These are phyloP conservation scores for Phalacrocorax brasilianus DNA, from an alignment of 2,113 vertebrate species.

Conservation along the genomic window DNA sequence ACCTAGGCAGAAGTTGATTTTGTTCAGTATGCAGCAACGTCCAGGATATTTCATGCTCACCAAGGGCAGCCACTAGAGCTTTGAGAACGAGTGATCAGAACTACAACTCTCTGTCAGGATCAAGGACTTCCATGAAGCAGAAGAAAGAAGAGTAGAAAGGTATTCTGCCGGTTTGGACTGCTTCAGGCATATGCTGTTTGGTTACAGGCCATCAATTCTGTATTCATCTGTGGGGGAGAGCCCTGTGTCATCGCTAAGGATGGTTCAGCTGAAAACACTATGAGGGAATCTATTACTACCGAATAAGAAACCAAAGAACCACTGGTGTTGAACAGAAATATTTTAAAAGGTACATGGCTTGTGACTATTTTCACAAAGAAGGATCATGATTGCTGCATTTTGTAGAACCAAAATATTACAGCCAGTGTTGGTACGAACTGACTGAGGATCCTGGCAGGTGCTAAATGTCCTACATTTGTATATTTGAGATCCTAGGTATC, in stretches of 20 bases:
- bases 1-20: neutral
- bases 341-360: neutral
- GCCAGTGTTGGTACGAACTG: neutral
- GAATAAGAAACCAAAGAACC: neutral
- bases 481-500: constrained; percentile 68
- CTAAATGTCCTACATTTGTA: neutral
- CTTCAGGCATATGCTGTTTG: neutral
- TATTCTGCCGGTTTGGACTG: neutral
- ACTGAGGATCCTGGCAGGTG: constrained; percentile 71
- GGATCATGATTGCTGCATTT: neutral
- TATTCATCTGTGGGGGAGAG: neutral
- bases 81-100: neutral
- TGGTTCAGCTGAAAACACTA: neutral
- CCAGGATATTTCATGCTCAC: neutral
- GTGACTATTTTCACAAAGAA: neutral
- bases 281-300: neutral
- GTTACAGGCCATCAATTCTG: neutral
- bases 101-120: neutral
- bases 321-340: neutral
- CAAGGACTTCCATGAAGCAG: neutral
- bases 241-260: neutral
- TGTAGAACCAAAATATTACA: neutral
- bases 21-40: neutral
- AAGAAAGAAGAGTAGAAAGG: neutral
- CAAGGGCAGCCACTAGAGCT: neutral